These are phyloP conservation scores for Ormyrus labotus DNA, from an alignment of 2,888 invertebrate genomes.

Conservation along the genomic window DNA sequence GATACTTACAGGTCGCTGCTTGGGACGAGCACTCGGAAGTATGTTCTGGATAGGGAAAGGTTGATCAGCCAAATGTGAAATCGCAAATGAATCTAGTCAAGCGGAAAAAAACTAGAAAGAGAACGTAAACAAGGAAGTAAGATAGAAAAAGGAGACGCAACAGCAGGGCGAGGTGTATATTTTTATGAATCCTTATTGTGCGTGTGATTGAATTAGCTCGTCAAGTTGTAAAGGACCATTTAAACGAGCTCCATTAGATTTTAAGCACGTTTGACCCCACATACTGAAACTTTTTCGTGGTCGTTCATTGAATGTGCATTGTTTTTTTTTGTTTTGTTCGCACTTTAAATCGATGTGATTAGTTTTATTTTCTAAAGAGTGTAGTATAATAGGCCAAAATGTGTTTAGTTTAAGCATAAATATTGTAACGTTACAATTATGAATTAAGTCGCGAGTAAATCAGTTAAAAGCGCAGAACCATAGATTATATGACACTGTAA, in stretches of 20 bases:
- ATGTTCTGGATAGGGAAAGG: conserved; percentile 82
- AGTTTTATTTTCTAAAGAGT: conserved; percentile 50
- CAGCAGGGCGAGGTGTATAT: conserved; percentile 49
- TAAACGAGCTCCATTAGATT: conserved; percentile 42
- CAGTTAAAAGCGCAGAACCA: conserved; percentile 43
- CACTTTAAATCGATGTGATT: conserved; percentile 50
- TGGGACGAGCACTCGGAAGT: conserved; percentile 93
- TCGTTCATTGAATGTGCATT: conserved; percentile 51
- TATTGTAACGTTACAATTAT: conserved; percentile 37
- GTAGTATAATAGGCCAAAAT: conserved; percentile 47
- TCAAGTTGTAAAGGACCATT: conserved; percentile 45
- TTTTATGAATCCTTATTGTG: conserved; percentile 54
- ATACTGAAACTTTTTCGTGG: conserved; percentile 46
- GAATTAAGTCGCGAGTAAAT: conserved; percentile 24
- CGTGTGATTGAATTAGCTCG: conserved; percentile 48
- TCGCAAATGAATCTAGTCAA: conserved; percentile 74
- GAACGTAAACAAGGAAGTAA: conserved; percentile 35
- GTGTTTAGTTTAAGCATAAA: conserved; percentile 50
- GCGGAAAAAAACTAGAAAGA: conserved; percentile 63
- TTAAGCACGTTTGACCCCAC: conserved; percentile 48
- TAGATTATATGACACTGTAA: conserved; percentile 61
- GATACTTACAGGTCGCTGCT: conserved; percentile 77
- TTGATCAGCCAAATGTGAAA: conserved; percentile 59
- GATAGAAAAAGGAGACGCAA: conserved; percentile 42
- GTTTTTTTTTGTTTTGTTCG: conserved; percentile 52